Percentiles rank a stretch among this genome's conserved stretches.
Evolutionary conservation across 2,113 vertebrate species (phyloP).

Genomic region (Oryzias javanicus): DNA sequence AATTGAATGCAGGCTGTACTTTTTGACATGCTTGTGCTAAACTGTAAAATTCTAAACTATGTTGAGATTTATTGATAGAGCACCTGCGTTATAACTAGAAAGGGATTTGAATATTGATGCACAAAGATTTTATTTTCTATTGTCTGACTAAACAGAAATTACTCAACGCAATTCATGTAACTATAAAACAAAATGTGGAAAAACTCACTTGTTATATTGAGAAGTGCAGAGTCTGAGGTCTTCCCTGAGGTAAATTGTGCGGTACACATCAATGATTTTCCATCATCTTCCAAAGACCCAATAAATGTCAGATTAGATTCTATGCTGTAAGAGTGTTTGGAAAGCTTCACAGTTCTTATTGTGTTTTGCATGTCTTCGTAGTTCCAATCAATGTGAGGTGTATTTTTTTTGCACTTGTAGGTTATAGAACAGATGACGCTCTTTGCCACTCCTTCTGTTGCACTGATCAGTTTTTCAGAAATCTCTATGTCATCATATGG

Average conservation of each 20-base stretch:
- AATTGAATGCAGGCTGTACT: no score
- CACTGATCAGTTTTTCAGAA: constrained; percentile 24
- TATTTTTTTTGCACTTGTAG: constrained; percentile 52
- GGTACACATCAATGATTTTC: constrained; percentile 56
- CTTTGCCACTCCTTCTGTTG: constrained; percentile 48
- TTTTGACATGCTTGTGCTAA: no score
- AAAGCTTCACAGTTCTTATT: neutral
- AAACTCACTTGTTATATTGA: constrained; percentile 56
- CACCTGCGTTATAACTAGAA: no score
- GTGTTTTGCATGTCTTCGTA: constrained; percentile 47
- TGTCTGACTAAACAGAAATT: no score
- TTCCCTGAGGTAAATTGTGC: constrained; percentile 32
- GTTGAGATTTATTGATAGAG: no score
- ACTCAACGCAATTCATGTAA: no score
- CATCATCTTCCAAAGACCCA: constrained; percentile 46
- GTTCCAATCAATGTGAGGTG: constrained; percentile 58
- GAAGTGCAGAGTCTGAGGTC: constrained; percentile 32
- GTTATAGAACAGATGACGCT: constrained; percentile 57
- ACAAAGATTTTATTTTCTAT: no score
- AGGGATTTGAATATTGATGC: no score
- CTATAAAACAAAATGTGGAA: no score
- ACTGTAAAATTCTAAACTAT: no score
- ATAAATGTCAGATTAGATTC: constrained; percentile 60
- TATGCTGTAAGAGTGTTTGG: neutral
- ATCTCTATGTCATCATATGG: constrained; percentile 47